phyloP scores from a whole-genome alignment of 2,113 vertebrate species.

The Amphiprion ocellaris region DNA sequence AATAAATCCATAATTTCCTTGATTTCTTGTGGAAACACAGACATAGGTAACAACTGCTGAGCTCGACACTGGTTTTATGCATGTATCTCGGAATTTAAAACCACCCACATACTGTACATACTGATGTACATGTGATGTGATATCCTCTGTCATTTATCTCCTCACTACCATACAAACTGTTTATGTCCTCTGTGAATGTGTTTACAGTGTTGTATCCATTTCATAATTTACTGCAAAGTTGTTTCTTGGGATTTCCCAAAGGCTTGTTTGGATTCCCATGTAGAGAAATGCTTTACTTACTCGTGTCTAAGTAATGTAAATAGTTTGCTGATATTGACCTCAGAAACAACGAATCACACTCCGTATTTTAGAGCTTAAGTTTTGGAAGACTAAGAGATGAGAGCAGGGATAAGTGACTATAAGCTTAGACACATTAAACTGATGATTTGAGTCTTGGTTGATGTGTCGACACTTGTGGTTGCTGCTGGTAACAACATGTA shows the following conservation, averaged over 20 bases:
- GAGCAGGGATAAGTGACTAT: background rate
- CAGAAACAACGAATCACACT: background rate
- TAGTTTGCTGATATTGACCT: constrained; percentile 13
- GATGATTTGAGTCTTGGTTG: background rate
- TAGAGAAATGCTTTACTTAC: constrained; percentile 1
- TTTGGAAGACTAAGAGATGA: background rate
- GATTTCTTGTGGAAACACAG: too few species aligned
- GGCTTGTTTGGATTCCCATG: constrained; percentile 13
- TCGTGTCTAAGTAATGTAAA: constrained; percentile 6
- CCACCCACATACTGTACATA: constrained; percentile 3
- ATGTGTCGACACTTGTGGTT: constrained; percentile 5
- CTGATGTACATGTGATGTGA: constrained; percentile 3
- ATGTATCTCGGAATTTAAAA: background rate
- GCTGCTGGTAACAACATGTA: too few species aligned
- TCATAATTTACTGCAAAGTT: constrained; percentile 21
- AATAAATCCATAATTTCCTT: too few species aligned
- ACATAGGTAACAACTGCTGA: too few species aligned
- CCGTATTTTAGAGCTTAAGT: background rate
- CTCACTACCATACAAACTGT: constrained; percentile 25
- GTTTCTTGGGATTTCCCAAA: constrained; percentile 23
- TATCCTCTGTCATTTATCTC: constrained; percentile 15
- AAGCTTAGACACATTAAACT: background rate
- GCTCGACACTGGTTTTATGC: too few species aligned
- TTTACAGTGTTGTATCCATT: constrained; percentile 16
- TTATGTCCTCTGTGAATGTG: constrained; percentile 35